Base-by-base conservation (phyloP, 2,888 invertebrate genomes). In the Cryptocheilus praepositus region DNA sequence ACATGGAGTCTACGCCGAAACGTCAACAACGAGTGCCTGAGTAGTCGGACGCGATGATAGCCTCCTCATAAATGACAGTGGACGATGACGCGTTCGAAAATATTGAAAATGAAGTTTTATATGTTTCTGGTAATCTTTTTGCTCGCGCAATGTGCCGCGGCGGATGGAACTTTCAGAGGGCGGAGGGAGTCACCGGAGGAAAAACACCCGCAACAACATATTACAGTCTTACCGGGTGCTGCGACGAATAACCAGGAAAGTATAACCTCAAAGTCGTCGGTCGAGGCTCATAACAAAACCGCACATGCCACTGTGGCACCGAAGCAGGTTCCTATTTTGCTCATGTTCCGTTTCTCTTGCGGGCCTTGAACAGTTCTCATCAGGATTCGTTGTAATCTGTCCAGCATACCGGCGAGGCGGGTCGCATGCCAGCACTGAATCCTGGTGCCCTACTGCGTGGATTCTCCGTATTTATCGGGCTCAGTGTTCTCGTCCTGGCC, bases 391-490 rank as follows among this genome's bases (percentile, higher is more conserved):
- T 28, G 45, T n/a, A 18, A 49, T 67, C 67, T 70, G 79, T 73
- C 7, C 13, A 36, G 36, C 36, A 36, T 36, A 36, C 36, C 13
- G 11, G 13, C 13, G 57, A 15, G 5, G 70, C 61, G 54, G 79
- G 71, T 36, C 82, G 80, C 57, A 15, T 64, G 15, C 65, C 80
- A 59, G 70, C 83, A 18, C 64, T 88, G 51, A 85, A 86, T 64
- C 65, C 84, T 25, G 89, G 86, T 43, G 89, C 89, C 19, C 61
- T 88, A n/a, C 61, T 76, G 43, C 85, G 89, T 63, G 89, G 88
- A 54, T 85, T 89, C 73, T 88, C 83, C 73, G 89, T 89, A 49
- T 86, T 89, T 67, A 74, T 86, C 58, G 88, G 88, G 16, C 82
- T 89, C 56, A 85, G 88, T 68, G 77, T 87, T 43, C 70, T 89